Evolutionary conservation across 2,797 vertebrate species (phyloP).

Genomic region (Sebastes umbrosus): DNA sequence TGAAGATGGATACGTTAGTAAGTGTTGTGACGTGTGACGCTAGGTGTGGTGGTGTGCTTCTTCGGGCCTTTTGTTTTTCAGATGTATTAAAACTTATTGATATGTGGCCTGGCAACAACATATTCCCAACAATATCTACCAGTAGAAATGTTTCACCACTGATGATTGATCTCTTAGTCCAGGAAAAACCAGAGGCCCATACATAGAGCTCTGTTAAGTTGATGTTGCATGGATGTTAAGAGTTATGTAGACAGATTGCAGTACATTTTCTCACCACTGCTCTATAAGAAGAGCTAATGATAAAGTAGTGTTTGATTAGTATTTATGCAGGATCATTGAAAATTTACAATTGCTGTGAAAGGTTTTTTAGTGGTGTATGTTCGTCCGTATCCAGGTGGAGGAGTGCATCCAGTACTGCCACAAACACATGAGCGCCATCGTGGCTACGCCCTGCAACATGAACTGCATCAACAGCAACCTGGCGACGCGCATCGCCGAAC

Average conservation of each 20-base stretch:
- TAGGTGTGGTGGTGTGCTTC: constrained; percentile 22
- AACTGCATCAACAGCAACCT: constrained; percentile 98
- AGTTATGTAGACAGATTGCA: background rate
- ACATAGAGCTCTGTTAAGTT: constrained; percentile 32
- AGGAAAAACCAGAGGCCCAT: constrained; percentile 49
- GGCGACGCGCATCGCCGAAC: constrained; percentile 88
- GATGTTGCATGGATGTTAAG: constrained; percentile 49
- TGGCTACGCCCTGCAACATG: constrained; percentile 97
- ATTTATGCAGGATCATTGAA: background rate
- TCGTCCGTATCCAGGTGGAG: constrained; percentile 86
- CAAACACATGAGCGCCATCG: constrained; percentile 94
- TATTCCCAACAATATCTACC: background rate
- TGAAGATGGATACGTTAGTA: constrained; percentile 99
- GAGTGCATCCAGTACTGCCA: constrained; percentile 95
- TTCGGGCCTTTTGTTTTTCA: constrained; percentile 51
- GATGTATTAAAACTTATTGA: background rate
- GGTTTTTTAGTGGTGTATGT: background rate
- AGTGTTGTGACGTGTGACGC: constrained; percentile 80
- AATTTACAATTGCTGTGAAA: background rate
- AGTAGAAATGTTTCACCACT: background rate
- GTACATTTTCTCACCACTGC: background rate
- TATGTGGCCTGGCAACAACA: background rate
- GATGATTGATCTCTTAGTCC: background rate
- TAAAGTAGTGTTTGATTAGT: background rate
- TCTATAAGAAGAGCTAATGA: background rate